Conservation (phyloP, 2,113 vertebrate species). For the Mus spicilegus region DNA sequence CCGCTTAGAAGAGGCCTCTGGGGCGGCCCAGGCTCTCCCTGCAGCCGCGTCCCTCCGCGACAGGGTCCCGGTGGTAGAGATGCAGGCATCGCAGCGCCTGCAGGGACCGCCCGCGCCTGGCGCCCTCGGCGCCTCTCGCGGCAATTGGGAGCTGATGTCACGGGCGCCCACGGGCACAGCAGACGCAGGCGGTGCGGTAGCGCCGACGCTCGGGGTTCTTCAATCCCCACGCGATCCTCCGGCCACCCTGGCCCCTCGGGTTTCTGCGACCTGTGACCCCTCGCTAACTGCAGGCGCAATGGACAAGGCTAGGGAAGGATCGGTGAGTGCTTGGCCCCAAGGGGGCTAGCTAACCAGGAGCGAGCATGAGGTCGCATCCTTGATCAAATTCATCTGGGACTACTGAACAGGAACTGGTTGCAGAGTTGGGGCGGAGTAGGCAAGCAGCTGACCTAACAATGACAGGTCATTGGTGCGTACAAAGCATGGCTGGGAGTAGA, state of each 20-base stretch:
- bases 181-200: not conserved
- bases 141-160: slow-evolving; percentile 78
- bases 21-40: not conserved
- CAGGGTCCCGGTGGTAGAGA: not conserved
- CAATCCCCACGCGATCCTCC: not conserved
- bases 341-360: not conserved
- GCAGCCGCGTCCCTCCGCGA: rapidly evolving
- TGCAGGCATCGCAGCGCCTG: not conserved
- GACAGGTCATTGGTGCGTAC: not conserved
- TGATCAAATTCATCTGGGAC: not conserved
- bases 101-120: not conserved
- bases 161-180: not conserved
- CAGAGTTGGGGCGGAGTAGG: slow-evolving; percentile 2
- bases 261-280: not conserved
- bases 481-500: not conserved
- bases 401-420: slow-evolving; percentile 9
- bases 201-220: not conserved
- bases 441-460: not conserved
- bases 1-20: not conserved
- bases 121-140: slow-evolving; percentile 44
- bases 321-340: slow-evolving; percentile 65
- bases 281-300: not conserved
- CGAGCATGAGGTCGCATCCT: not conserved
- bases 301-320: slow-evolving; percentile 70
- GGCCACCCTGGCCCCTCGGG: not conserved